Evolutionary conservation across 2,797 vertebrate genomes (phyloP), one percentile per base, ranked within the genome.

Genomic region (Poeciliopsis presidionis): DNA sequence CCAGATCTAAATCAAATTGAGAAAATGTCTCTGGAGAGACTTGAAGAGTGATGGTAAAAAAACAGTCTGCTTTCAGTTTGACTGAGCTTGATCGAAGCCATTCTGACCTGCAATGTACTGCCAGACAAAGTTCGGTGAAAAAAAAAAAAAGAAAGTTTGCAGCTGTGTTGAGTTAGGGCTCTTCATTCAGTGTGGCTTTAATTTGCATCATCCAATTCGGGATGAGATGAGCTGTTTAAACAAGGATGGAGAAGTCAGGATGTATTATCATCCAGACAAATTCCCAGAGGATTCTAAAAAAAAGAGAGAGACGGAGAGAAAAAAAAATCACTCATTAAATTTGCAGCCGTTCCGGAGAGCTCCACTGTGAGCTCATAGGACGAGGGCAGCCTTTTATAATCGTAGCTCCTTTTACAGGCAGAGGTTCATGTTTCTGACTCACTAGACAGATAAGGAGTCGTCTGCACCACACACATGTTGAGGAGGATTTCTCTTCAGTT

Each of bases 251-350:
- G 89, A 93, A 83, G 93, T 95, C 95, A 94, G 90, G 80, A 67
- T 84, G 85, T 87, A 91, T 96, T 95, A 95, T 75, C 83, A 49
- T 95, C 92, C 83, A 83, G 81, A 53, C 72, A 80, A 80, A 86
- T 81, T 72, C 92, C 87, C 89, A 82, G 83, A 93, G 88, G 90
- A 94, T 75, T 89, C 86, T 28, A 77, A 84, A 67, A 90, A 90
- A 73, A 25, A 14, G 4, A 41, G 53, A n/a, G 53, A 16, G 4
- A 53, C 46, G 3, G 51, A 53, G 8, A 51, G 20, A 55, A 5
- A 30, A 45, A 91, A 33, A 89, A 91, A 87, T 89, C 77, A 84
- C 85, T 95, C 95, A 95, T 95, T 96, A 95, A 94, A 94, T 93
- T 89, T 94, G 86, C 91, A 94, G 90, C 78, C 70, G 28, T 79